Conservation (phyloP, 2,113 vertebrate genomes). For the Phainopepla nitens region DNA sequence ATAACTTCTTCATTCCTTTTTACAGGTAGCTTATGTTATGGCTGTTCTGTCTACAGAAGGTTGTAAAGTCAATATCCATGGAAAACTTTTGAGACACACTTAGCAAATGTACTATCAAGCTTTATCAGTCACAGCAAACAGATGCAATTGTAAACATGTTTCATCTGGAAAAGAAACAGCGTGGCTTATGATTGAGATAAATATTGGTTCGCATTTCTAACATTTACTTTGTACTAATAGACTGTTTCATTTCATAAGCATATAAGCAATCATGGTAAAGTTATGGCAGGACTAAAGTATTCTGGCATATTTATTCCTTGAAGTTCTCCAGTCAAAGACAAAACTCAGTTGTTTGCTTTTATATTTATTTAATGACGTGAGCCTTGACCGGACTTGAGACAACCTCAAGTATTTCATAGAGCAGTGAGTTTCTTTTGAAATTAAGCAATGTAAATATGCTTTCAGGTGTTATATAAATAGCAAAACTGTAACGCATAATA, state of each 20-base stretch:
- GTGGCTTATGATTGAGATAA: slow-evolving; percentile 21
- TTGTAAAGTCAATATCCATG: neutral
- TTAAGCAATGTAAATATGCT: neutral
- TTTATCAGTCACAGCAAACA: slow-evolving; percentile 20
- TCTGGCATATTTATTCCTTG: slow-evolving; percentile 27
- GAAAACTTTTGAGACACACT: slow-evolving; percentile 1
- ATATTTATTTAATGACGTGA: slow-evolving; percentile 30
- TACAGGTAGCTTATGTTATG: neutral
- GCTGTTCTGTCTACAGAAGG: neutral
- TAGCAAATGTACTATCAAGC: neutral
- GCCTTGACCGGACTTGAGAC: neutral
- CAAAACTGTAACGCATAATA: neutral
- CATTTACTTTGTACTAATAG: slow-evolving; percentile 46
- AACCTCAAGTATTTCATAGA: neutral
- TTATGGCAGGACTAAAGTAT: slow-evolving; percentile 3
- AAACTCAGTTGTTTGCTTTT: slow-evolving; percentile 45
- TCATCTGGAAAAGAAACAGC: slow-evolving; percentile 11
- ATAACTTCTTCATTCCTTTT: neutral
- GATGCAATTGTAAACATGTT: slow-evolving; percentile 26
- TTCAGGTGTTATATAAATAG: slow-evolving; percentile 41
- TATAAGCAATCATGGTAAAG: slow-evolving; percentile 30
- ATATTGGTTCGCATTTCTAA: slow-evolving; percentile 29
- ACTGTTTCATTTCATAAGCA: slow-evolving; percentile 45
- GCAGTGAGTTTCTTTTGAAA: neutral
- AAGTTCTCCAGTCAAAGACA: slow-evolving; percentile 35